Base-by-base conservation (phyloP, 2,113 vertebrate genomes). In the Phainopepla nitens region DNA sequence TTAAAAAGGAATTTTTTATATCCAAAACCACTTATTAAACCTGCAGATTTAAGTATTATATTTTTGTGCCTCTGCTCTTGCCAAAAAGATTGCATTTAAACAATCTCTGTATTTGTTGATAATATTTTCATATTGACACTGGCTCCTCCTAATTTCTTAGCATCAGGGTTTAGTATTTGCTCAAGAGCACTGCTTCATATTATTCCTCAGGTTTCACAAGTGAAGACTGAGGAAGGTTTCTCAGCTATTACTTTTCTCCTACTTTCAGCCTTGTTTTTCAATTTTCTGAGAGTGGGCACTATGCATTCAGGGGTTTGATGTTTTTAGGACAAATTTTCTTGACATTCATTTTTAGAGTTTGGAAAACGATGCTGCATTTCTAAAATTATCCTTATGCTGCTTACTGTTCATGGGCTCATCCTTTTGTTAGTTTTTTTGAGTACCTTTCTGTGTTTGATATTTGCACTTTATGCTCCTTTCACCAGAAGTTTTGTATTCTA, bases 41-140 rank as follows among this genome's bases (percentile, higher is more conserved):
- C 3, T 75, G 6, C 15, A 66, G 11, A 66, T 66, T 50, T 70
- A 6, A 1, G 0, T 41, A 15, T n/a, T 35, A 24, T 0, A 1
- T 14, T 73, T 92, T 58, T 87, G 5, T 24, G 8, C 9, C 36
- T 73, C 36, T 75, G 13, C 15, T 66, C 4, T n/a, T 83, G 9
- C 24, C 31, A 24, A 28, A 13, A 64, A 78, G 35, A 41, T 39
- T 73, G 42, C 45, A 39, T 87, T 76, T 56, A 87, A 84, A 71
- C 3, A 0, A 29, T 64, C 10, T 83, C 18, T 57, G 6, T 22
- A 19, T 80, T 50, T 85, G 8, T 56, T 78, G 25, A 35, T 69
- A 54, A 50, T 62, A 78, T 45, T 91, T 25, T 57, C 29, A 22
- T 72, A 42, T 27, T 77, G 50, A 41, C 9, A 29, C 3, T 15